Conservation (phyloP, 2,888 invertebrate species). For the Hypercompe scribonia region DNA sequence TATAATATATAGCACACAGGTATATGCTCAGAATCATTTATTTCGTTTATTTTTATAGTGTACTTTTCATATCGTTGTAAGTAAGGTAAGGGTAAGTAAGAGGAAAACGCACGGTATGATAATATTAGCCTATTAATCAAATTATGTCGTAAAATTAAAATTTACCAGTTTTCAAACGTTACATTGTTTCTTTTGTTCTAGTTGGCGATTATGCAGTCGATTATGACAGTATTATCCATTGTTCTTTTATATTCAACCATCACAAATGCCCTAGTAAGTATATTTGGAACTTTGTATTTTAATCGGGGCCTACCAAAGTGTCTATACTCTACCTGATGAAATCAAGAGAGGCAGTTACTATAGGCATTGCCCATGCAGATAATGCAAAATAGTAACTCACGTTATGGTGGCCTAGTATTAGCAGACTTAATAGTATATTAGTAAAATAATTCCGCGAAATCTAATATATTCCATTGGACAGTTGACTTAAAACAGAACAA, state of each 20-base stretch:
- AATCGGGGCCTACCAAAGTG: no score
- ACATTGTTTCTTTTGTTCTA: neutral
- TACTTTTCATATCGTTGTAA: neutral
- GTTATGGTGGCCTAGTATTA: no score
- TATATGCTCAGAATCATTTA: conserved; percentile 14
- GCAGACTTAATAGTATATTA: no score
- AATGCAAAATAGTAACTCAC: no score
- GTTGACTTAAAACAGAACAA: no score
- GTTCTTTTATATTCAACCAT: neutral
- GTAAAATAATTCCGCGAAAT: no score
- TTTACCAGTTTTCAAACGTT: neutral
- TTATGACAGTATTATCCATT: neutral
- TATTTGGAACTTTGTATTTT: neutral
- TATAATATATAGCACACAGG: conserved; percentile 57
- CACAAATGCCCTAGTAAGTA: neutral
- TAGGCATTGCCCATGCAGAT: no score
- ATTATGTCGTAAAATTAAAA: no score
- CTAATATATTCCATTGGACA: no score
- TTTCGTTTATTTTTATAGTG: neutral
- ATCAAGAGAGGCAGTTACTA: no score
- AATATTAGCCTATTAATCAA: no score
- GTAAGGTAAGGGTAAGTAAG: neutral
- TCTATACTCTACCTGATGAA: no score
- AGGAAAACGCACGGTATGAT: neutral
- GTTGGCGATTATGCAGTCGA: conserved; percentile 6